Evolutionary conservation across 2,888 invertebrate species (phyloP), one percentile per base, ranked within the genome.

Genomic region (Sarcophaga subvicina): DNA sequence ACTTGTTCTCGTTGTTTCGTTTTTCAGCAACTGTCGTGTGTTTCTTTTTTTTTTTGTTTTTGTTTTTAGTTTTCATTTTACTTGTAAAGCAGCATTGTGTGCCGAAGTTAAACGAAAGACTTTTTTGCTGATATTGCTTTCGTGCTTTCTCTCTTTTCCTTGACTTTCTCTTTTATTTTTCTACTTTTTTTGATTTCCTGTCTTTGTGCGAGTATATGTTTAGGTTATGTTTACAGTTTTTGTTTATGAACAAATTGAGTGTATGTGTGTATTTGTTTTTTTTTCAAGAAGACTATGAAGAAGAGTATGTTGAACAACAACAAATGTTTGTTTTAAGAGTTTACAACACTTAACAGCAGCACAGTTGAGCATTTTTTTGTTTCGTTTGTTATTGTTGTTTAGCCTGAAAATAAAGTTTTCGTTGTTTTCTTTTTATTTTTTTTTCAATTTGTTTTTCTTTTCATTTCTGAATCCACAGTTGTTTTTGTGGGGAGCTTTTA

Each of bases 1-100:
- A 84, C 84, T 81, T 84, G 66, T 87, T 82, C 84, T 87, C 81
- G 81, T 81, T 76, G 78, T 83, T 80, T 83, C 67, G 81, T 80
- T 77, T 72, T 72, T 73, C 22, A 73, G 81, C 77, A 73, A 77
- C 75, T 77, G 77, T 79, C 78, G 69, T 69, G 37, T 37, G 37
- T 37, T 37, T 37, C 37, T 37, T 37, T 10, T 81, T 63, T 45
- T 66, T 63, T 66, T 67, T 37, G 60, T 59, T 5, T n/a, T 60
- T 37, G 37, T 37, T 37, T 37, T 37, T 8, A 37, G 37, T 37
- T 37, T 37, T 37, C 2, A 37, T 37, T 10, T 37, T 10, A 37
- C 37, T 47, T 76, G 22, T 66, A 71, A 77, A 76, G 75, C 20
- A 64, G 59, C 60, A 78, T 78, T 83, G 72, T 78, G 49, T 62